Evolutionary conservation across 2,888 invertebrate species (phyloP).

Genomic region (Yponomeuta malinellus): DNA sequence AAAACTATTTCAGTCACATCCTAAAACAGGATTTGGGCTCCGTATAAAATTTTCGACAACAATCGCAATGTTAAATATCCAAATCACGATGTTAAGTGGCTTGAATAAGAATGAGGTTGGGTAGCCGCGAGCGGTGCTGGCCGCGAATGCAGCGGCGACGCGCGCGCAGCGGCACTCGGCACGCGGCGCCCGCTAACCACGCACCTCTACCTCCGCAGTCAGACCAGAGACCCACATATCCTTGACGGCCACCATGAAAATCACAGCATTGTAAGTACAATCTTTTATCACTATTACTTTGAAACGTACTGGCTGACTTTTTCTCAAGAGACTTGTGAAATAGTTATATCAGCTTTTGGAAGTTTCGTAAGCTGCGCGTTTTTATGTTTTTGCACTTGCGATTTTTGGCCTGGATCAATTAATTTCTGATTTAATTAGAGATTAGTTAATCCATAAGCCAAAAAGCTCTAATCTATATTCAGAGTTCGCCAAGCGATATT

Average conservation of each 20-base stretch:
- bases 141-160: neutral
- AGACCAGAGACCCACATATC: conserved; percentile 5
- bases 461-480: neutral
- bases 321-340: neutral
- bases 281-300: neutral
- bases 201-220: conserved; percentile 1
- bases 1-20: neutral
- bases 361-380: conserved; percentile 7
- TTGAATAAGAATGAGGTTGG: conserved; percentile 17
- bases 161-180: neutral
- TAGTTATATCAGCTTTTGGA: neutral
- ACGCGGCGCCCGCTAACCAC: conserved; percentile 9
- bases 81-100: neutral
- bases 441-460: neutral
- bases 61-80: conserved; percentile 7
- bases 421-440: neutral
- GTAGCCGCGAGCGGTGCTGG: neutral
- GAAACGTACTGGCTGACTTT: neutral
- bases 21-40: neutral
- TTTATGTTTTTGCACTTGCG: conserved; percentile 6
- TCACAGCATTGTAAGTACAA: conserved; percentile 17
- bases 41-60: conserved; percentile 6
- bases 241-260: conserved; percentile 14
- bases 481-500: conserved; percentile 8
- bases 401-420: neutral